phyloP scores from a whole-genome alignment of 2,888 invertebrate genomes.

The Spialia ferax region DNA sequence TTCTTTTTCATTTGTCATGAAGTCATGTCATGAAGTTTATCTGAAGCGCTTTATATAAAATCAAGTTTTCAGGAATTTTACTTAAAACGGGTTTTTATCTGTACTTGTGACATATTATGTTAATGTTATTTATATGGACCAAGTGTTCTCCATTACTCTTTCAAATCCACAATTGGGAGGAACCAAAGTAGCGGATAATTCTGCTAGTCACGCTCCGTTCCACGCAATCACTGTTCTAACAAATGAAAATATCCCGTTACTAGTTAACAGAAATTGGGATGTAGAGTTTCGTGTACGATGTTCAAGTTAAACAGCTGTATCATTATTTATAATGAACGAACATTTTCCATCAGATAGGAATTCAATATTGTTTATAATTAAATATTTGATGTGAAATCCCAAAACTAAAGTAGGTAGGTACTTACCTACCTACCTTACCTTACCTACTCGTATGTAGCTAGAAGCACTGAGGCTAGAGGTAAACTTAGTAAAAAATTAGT shows the following conservation, averaged over 20 bases:
- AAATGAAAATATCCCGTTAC: conserved; percentile 18
- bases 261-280: conserved; percentile 12
- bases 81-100: not conserved
- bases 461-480: no score
- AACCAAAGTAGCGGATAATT: conserved; percentile 12
- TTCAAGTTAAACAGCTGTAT: conserved; percentile 1
- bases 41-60: no score
- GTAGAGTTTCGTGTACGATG: conserved; percentile 1
- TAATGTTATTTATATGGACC: not conserved
- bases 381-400: no score
- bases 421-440: no score
- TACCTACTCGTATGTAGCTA: no score
- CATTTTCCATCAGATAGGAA: not conserved
- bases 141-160: not conserved
- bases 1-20: no score
- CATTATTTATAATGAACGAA: not conserved
- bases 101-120: no score
- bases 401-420: no score
- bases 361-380: not conserved
- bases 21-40: no score
- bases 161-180: conserved; percentile 6
- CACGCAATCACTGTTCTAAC: conserved; percentile 4
- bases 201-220: conserved; percentile 22
- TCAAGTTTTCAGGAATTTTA: not conserved
- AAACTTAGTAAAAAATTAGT: no score